Base-by-base conservation (phyloP, 2,888 invertebrate species). In the Alloplasta piceator region DNA sequence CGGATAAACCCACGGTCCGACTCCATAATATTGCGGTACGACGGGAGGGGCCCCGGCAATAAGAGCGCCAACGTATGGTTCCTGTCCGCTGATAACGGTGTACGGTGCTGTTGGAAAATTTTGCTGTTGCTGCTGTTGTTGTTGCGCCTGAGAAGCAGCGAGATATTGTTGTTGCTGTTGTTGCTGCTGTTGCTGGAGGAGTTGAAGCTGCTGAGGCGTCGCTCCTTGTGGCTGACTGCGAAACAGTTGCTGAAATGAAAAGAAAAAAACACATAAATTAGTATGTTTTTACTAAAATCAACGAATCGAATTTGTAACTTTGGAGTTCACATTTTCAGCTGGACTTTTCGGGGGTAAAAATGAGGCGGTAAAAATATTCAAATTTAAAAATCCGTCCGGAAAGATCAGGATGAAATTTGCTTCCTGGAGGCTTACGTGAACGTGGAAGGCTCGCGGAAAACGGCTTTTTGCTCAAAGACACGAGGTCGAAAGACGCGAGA, bases 1-100 rank as follows among this genome's bases (percentile, higher is more conserved):
- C 55, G 98, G 98, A 93, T 98, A 98, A 89, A 98, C 97, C 98
- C 98, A 98, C 41, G 98, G 98, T 66, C 96, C 96, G 85, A 98
- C 96, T 77, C 97, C 97, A 93, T 98, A 98, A 94, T 98, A 98
- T 89, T 98, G 98, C 70, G 98, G 98, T 88, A 98, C 93, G 74
- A 94, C 94, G 2, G 91, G 89, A 10, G 91, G 91, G 94, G 92
- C 96, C 94, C 92, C 96, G 90, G 97, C 95, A 89, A 96, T 96
- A 90, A 98, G 94, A 78, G 96, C 95, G 89, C 95, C 95, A 89
- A 97, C 96, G 93, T 98, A 98, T 41, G 97, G 98, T 86, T 96
- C 96, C 92, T 96, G 96, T 43, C 94, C 94, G 68, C 98, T 96
- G 93, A 97, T 98, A 88, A 98, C 96, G 89, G 98, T 96, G 92